Evolutionary conservation across 2,888 invertebrate genomes (phyloP), one percentile per base, ranked within the genome.

Genomic region (Molanna angustata): DNA sequence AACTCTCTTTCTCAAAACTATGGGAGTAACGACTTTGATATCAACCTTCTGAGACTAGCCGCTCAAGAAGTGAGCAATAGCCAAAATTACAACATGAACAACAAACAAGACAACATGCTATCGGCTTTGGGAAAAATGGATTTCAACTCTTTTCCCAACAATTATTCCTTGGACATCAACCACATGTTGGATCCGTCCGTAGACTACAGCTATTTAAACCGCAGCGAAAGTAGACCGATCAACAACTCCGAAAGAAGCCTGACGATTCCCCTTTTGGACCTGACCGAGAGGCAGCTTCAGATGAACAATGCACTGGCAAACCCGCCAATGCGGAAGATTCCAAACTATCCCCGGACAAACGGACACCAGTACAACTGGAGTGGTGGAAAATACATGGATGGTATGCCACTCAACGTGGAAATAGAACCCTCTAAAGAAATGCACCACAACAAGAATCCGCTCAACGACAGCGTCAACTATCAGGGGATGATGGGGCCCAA

Each of bases 11-110:
- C 66, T 0, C 73, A 73, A 11, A 54, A 67, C 3, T 21, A 48
- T 16, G 42, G 27, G 20, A 21, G 32, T 4, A 49, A 42, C 40
- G 19, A 2, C 3, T 0, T 62, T 64, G 76, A 77, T 59, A 62
- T 77, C 0, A 76, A 76, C 59, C 61, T 77, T 39, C 65, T 77
- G 51, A 68, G 76, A 61, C 63, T 77, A 16, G 77, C 77, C n/a
- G 75, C 77, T 2, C 76, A 76, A 64, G 74, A 76, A 61, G 74
- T 76, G 1, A 74, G 76, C 11, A 56, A 66, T 50, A 48, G 39
- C 17, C 33, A 42, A 14, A 69, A 71, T 61, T 72, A 63, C 49
- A 69, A 75, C 54, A 70, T 71, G 32, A 73, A 72, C 64, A 71
- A 64, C 61, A 74, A 71, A 11, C 22, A 43, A 21, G 21, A 41